Evolutionary conservation across 1,140 invertebrate genomes (phyloP).

Genomic region (Cheumatopsyche charites): DNA sequence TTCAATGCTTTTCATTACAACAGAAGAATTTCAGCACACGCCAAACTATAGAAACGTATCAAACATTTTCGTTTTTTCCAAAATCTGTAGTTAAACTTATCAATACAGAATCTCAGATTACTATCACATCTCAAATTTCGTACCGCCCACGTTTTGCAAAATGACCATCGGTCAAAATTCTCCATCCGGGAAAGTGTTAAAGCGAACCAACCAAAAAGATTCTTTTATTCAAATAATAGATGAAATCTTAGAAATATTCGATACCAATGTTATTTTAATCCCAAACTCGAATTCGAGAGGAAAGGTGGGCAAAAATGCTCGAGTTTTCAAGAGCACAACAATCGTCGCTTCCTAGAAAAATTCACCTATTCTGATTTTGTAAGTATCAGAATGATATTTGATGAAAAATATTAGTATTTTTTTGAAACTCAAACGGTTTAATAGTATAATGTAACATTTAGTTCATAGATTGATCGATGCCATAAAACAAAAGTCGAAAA

Average conservation of each 20-base stretch:
- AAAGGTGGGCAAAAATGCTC: not conserved
- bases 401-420: no score
- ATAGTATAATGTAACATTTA: no score
- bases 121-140: conserved; percentile 31
- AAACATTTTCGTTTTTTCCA: not conserved
- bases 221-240: not conserved
- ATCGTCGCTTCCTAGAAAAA: no score
- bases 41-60: conserved; percentile 13
- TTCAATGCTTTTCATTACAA: not conserved
- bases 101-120: conserved; percentile 31
- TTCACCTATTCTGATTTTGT: no score
- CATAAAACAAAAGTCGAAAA: no score
- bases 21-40: conserved; percentile 24
- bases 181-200: conserved; percentile 1
- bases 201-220: not conserved
- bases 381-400: no score
- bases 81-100: not conserved
- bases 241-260: no score
- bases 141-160: conserved; percentile 23
- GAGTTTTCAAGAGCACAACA: no score
- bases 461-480: no score
- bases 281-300: not conserved
- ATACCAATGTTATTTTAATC: not conserved
- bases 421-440: no score
- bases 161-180: conserved; percentile 34